A percentile compares a stretch with the other conserved stretches of the same genome.
Conservation (phyloP, 2,888 invertebrate genomes). For the Spilarctia lutea region DNA sequence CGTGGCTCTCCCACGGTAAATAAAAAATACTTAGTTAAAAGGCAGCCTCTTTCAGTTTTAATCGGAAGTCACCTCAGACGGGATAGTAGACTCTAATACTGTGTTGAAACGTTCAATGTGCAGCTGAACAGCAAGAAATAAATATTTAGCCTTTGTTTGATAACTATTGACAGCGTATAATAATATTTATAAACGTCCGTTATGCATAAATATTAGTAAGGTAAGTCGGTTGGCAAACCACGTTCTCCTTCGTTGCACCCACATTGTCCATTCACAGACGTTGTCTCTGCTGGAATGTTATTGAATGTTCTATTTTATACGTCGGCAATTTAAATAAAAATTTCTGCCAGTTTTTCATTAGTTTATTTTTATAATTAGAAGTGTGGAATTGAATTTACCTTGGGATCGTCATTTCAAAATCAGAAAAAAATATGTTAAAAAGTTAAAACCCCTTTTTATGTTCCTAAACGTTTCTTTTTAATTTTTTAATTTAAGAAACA, state of each 20-base stretch:
- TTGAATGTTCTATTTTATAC: slow-evolving; percentile 41
- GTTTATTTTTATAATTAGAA: background rate
- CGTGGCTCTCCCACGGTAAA: no score
- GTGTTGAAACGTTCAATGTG: background rate
- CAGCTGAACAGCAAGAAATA: background rate
- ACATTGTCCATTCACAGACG: slow-evolving; percentile 50
- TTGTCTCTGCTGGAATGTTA: slow-evolving; percentile 37
- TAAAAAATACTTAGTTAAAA: background rate
- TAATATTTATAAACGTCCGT: slow-evolving; percentile 25
- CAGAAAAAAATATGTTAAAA: background rate
- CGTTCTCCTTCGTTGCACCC: slow-evolving; percentile 60
- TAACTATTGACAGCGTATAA: slow-evolving; percentile 22
- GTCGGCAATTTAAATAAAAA: slow-evolving; percentile 25
- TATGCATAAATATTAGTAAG: slow-evolving; percentile 32
- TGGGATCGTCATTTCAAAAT: background rate
- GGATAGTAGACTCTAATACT: background rate
- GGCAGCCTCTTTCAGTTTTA: background rate
- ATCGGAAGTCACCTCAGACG: background rate
- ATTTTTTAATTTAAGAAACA: background rate
- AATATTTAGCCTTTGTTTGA: slow-evolving; percentile 10
- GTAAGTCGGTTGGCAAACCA: slow-evolving; percentile 43
- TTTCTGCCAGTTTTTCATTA: background rate
- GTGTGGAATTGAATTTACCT: background rate
- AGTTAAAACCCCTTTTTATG: no score
- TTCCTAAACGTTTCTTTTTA: background rate